phyloP scores from a whole-genome alignment of 2,797 vertebrate genomes.

The Sebastes minor region DNA sequence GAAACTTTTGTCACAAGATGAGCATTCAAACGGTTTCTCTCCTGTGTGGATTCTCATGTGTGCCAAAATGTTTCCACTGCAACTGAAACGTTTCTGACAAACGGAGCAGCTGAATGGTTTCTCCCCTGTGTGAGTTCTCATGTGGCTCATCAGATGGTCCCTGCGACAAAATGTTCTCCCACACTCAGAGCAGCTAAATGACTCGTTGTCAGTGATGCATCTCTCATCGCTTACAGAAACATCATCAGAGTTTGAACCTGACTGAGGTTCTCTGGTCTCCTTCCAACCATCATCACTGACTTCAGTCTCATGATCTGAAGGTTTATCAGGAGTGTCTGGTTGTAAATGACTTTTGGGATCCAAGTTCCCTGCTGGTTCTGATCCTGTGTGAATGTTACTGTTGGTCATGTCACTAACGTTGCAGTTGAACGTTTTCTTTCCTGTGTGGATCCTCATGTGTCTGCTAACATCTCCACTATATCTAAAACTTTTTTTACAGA shows the following conservation, averaged over 20 bases:
- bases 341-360: background rate
- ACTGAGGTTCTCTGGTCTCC: background rate
- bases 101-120: conserved; percentile 25
- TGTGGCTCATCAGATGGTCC: conserved; percentile 37
- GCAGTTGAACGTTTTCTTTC: background rate
- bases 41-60: conserved; percentile 44
- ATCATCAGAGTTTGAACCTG: background rate
- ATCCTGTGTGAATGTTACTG: background rate
- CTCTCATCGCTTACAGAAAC: background rate
- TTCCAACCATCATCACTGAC: background rate
- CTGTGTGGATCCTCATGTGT: conserved; percentile 50
- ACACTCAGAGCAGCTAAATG: conserved; percentile 34
- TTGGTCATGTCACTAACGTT: background rate
- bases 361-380: background rate
- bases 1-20: background rate
- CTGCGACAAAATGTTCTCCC: background rate
- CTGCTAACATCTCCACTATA: conserved; percentile 34
- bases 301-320: background rate
- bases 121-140: conserved; percentile 38
- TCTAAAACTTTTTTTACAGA: conserved; percentile 32
- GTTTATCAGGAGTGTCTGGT: background rate
- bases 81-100: conserved; percentile 21
- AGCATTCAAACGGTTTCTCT: conserved; percentile 32
- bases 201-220: background rate
- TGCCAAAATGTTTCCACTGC: background rate